Percentiles rank a stretch among this genome's conserved stretches.
Conservation (phyloP, 1,140 invertebrate genomes). For the Pollicipes pollicipes region DNA sequence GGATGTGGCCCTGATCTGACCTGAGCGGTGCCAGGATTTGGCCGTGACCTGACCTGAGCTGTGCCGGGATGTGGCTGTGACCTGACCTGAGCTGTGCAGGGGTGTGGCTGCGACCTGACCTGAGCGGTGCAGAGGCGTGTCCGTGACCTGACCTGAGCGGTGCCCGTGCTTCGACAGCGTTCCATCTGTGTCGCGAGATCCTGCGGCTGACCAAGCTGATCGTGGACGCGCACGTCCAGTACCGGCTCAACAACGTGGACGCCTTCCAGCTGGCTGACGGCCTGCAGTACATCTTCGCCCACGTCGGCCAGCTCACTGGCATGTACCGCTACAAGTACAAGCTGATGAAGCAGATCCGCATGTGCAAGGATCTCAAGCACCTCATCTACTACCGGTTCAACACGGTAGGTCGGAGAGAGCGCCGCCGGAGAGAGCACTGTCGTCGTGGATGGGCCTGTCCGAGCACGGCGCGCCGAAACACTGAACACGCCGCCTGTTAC, state of each 20-base stretch:
- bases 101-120: too few species aligned
- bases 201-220: conserved; percentile 91
- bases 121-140: too few species aligned
- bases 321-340: conserved; percentile 99
- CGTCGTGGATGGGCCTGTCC: too few species aligned
- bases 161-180: conserved; percentile 35
- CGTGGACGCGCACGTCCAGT: conserved; percentile 98
- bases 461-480: too few species aligned
- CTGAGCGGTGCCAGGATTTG: too few species aligned
- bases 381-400: conserved; percentile 99
- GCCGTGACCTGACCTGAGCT: too few species aligned
- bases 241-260: conserved; percentile 96
- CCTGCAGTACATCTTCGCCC: conserved; percentile 98
- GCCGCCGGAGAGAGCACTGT: too few species aligned
- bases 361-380: conserved; percentile 99
- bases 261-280: conserved; percentile 97
- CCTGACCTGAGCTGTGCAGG: too few species aligned
- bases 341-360: conserved; percentile 96
- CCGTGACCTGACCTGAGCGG: neutral
- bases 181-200: conserved; percentile 97
- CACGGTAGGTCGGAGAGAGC: conserved; percentile 40
- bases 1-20: too few species aligned
- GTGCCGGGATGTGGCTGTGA: too few species aligned
- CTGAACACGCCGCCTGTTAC: too few species aligned
- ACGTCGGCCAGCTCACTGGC: conserved; percentile 96